phyloP scores from a whole-genome alignment of 2,113 vertebrate species.

The Entomyzon cyanotis region DNA sequence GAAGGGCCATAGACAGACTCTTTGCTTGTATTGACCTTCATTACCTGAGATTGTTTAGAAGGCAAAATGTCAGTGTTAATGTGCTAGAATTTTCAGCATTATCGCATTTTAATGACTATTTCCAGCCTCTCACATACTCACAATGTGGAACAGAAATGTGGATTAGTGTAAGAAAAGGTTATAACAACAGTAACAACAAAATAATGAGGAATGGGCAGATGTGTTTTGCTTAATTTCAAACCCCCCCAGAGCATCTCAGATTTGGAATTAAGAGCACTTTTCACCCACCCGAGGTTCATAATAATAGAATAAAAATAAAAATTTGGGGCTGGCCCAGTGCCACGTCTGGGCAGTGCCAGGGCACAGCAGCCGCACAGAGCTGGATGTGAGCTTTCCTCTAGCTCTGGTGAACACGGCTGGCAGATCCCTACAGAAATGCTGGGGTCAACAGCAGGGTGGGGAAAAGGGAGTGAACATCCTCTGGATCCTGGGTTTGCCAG shows the following conservation, averaged over 20 bases:
- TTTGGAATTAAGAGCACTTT: neutral
- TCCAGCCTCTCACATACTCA: constrained; percentile 35
- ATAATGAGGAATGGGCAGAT: constrained; percentile 52
- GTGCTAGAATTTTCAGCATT: constrained; percentile 72
- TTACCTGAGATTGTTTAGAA: constrained; percentile 76
- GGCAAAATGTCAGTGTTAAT: constrained; percentile 77
- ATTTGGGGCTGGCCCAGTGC: neutral
- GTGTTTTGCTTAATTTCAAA: constrained; percentile 29
- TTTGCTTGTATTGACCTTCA: constrained; percentile 76
- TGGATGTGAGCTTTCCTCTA: neutral
- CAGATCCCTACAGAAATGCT: neutral
- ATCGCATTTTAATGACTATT: constrained; percentile 70
- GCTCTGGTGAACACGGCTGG: fast-evolving
- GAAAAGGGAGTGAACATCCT: neutral
- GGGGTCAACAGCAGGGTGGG: neutral
- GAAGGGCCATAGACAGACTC: constrained; percentile 65
- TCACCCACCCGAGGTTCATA: neutral
- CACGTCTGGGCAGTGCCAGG: neutral
- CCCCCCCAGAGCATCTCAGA: neutral
- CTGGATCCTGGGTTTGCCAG: neutral
- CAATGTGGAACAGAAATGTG: constrained; percentile 57
- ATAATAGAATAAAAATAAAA: neutral
- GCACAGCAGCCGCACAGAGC: neutral
- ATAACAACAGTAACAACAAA: constrained; percentile 61
- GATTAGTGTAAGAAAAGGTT: constrained; percentile 66